phyloP scores from a whole-genome alignment of 2,113 vertebrate species.

The Callipepla squamata region DNA sequence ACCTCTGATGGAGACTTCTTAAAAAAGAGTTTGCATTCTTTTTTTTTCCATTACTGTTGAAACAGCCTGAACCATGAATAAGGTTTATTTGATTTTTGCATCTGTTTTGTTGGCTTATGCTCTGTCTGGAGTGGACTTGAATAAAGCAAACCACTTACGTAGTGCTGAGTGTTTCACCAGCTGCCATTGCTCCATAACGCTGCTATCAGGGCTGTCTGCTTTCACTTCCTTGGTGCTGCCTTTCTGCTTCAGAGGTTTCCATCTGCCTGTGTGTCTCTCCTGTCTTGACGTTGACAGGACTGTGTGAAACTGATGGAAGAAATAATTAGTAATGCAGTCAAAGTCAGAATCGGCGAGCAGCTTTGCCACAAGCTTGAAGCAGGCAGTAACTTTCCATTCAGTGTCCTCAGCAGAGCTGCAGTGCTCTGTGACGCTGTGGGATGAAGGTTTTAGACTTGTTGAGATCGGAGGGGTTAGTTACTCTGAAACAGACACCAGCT shows the following conservation, averaged over 20 bases:
- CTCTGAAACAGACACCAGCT: background rate
- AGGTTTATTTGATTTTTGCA: constrained; percentile 28
- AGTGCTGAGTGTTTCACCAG: constrained; percentile 30
- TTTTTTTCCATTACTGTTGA: background rate
- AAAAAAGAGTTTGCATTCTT: background rate
- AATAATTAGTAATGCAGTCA: background rate
- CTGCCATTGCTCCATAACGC: constrained; percentile 9
- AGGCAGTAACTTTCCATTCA: no score
- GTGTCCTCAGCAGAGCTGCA: background rate
- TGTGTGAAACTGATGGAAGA: constrained; percentile 3
- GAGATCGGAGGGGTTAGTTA: background rate
- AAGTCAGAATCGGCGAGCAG: background rate
- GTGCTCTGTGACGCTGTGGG: background rate
- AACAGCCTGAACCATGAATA: constrained; percentile 33
- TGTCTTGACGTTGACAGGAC: constrained; percentile 4
- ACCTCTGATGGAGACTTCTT: background rate
- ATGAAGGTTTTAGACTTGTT: background rate
- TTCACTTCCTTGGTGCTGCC: constrained; percentile 39
- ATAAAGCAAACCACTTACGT: background rate
- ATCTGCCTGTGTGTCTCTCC: constrained; percentile 21
- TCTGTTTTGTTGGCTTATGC: constrained; percentile 60
- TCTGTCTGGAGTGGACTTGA: constrained; percentile 21
- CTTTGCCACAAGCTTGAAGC: background rate
- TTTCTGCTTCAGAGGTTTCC: constrained; percentile 54
- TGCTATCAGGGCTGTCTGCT: constrained; percentile 28